Evolutionary conservation across 1,140 invertebrate species (phyloP).

Genomic region (Heterodera carotae): DNA sequence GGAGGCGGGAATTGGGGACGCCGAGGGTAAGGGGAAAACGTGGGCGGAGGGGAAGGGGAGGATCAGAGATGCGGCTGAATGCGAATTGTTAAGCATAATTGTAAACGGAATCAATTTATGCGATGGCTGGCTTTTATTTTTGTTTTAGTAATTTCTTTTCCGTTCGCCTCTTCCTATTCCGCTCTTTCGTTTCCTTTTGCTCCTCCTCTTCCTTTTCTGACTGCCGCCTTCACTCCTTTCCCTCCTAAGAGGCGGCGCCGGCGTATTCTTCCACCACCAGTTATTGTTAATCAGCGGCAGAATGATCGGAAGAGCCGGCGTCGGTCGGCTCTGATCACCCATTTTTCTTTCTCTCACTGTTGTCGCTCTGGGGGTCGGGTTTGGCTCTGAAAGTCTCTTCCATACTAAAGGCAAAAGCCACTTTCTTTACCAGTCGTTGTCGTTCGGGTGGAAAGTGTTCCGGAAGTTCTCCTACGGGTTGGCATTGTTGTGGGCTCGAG

Average conservation of each 20-base stretch:
- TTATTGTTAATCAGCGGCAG: conserved; percentile 29
- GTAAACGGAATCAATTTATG: background rate
- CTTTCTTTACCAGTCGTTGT: conserved; percentile 10
- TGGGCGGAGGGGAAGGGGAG: too few relatives aligned
- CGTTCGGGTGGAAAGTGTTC: conserved; percentile 12
- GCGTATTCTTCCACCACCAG: conserved; percentile 33
- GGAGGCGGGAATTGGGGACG: too few relatives aligned
- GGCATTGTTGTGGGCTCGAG: conserved; percentile 15
- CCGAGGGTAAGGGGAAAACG: too few relatives aligned
- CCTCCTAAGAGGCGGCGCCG: conserved; percentile 14
- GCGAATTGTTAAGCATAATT: too few relatives aligned
- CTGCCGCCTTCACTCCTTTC: background rate
- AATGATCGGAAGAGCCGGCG: conserved; percentile 22
- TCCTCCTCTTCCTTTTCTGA: conserved; percentile 7
- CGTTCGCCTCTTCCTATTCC: background rate
- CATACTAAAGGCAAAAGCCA: background rate
- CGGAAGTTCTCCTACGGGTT: conserved; percentile 4
- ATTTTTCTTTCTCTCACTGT: background rate
- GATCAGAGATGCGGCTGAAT: too few relatives aligned
- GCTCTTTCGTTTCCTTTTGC: background rate
- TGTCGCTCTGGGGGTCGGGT: background rate
- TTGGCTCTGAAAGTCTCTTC: background rate
- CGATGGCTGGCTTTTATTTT: background rate
- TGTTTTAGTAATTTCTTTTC: background rate
- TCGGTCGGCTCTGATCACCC: conserved; percentile 4